Base-by-base conservation (phyloP, 1,140 invertebrate genomes). In the Drosophila littoralis region DNA sequence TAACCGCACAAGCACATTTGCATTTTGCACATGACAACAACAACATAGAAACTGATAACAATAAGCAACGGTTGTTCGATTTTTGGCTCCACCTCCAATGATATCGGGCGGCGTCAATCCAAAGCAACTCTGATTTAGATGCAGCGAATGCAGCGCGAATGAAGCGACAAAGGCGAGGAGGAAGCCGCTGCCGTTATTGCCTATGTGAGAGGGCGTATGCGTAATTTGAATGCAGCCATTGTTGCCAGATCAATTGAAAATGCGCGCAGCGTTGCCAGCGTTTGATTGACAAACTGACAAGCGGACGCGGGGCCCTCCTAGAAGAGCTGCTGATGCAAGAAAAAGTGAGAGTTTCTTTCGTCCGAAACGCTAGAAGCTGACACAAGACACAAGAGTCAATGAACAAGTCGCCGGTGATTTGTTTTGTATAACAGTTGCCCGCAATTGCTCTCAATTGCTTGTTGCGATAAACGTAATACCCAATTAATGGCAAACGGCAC, bases 1-100 rank as follows among this genome's bases (percentile, higher is more conserved):
- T 82, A 80, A 77, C 68, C 77, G 77, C 79, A 71, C 70, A 35
- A 13, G 65, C 35, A 55, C 74, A 84, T 89, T 89, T 84, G 80
- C 84, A 89, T 89, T 79, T 79, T 60, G 84, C 79, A 79, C 79
- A 88, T 80, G 76, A 70, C 76, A 74, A 65, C 69, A 60, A 58
- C 67, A 70, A 52, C 55, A 68, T 15, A 67, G 22, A 66, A 59
- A 66, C 58, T 79, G 63, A 85, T 84, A 79, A 83, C 81, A 83
- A 72, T 67, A 67, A 63, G 46, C 70, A 63, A 40, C 57, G 52
- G 55, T 28, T 43, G 67, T 73, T 84, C 57, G 59, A 80, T 71
- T 73, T 75, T 67, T 59, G 68, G 57, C 40, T 45, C 51, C 76
- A 83, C 80, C 81, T 75, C 64, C 50, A 82, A 86, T 86, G 67